Base-by-base conservation (phyloP, 2,888 invertebrate species). In the Belgica antarctica region DNA sequence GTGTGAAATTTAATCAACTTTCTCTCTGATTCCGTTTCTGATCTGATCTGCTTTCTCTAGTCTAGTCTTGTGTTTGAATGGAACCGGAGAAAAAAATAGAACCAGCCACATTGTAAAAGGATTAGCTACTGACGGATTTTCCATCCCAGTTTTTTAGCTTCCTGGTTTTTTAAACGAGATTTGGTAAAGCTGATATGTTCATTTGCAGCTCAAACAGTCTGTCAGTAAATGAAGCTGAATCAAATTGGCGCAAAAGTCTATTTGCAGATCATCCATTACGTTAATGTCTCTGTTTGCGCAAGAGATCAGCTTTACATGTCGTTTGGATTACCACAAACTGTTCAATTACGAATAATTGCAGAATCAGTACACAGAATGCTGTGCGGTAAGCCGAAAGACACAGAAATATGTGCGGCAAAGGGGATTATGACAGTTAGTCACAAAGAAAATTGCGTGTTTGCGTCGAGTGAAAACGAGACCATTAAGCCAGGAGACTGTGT, bases 1-100 rank as follows among this genome's bases (percentile, higher is more conserved):
- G 68, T 68, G 68, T 68, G 68, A 68, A 68, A 68, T 68, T 68
- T 57, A 68, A 68, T 68, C 68, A 68, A 68, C 68, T 68, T 68
- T 68, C 68, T 57, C 65, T 34, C 19, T 19, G n/a, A n/a, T n/a
- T n/a, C n/a, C n/a, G n/a, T n/a, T n/a, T n/a, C 52, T 19, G 47
- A 31, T 57, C 34, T 52, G 22, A 46, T 28, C 27, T 25, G n/a
- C 47, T 62, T 62, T 62, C 19, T 46, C 47, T 25, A 24, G 36
- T 46, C 65, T 27, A 65, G 15, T 46, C 47, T 65, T 28, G 17
- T 62, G 10, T 62, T 36, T 15, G 34, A 19, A 62, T 31, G 10
- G 8, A 22, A 59, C 1, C 10, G 31, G 27, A 62, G 15, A 31
- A 31, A 27, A 31, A 62, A 62, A 28, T 63, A n/a, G n/a, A n/a